Conservation (phyloP, 30 jellyfish, hydroid and myxozoan species). For the Chironex yamaguchii region DNA sequence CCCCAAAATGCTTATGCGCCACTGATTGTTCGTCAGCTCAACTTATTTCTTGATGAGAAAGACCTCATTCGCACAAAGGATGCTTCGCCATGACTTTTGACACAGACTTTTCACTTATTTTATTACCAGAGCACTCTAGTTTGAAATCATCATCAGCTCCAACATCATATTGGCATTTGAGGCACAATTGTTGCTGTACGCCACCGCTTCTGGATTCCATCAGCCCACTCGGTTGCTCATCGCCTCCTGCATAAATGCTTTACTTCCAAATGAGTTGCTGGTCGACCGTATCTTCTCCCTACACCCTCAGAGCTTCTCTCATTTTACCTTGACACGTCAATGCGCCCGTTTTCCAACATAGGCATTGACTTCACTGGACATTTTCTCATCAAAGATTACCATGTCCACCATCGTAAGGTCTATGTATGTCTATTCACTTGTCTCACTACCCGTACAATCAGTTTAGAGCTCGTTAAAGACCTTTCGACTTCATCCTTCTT, state of each 20-base stretch:
- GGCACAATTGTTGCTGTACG: constrained; percentile 53
- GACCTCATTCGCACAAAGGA: constrained; percentile 43
- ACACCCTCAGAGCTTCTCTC: constrained; percentile 24
- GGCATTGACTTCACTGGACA: constrained; percentile 1
- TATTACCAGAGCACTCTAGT: not conserved
- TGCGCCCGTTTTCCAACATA: not conserved
- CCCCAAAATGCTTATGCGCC: constrained; percentile 11
- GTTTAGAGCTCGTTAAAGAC: not conserved
- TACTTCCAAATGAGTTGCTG: constrained; percentile 23
- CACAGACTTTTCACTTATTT: not conserved
- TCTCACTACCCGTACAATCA: not conserved
- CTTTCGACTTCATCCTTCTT: too few species aligned
- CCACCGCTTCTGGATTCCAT: constrained; percentile 47
- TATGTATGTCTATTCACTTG: not conserved
- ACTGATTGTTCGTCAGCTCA: constrained; percentile 28
- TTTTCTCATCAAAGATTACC: too few species aligned
- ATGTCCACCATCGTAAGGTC: not conserved
- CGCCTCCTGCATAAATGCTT: constrained; percentile 20
- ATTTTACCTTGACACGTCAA: not conserved
- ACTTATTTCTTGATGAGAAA: constrained; percentile 12
- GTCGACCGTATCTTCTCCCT: constrained; percentile 6
- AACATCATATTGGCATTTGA: constrained; percentile 8
- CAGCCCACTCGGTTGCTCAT: constrained; percentile 37
- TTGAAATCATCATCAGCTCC: not conserved
- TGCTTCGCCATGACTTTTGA: constrained; percentile 10